Evolutionary conservation across 2,888 invertebrate genomes (phyloP).

Genomic region (Drosophila prostipennis): DNA sequence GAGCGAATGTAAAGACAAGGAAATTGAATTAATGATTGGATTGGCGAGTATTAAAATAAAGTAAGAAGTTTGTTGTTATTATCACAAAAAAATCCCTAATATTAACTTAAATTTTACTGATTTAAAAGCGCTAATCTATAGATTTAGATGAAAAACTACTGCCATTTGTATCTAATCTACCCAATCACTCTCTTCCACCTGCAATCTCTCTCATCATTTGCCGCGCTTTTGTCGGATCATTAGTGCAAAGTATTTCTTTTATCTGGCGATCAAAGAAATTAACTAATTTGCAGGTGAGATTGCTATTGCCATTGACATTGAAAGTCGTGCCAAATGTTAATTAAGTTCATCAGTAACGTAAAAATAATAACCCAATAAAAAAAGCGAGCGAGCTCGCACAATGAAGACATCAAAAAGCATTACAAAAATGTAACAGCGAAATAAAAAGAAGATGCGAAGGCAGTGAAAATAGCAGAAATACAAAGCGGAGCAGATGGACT

Average conservation of each 20-base stretch:
- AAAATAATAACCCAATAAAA: conserved; percentile 35
- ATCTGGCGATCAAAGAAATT: conserved; percentile 51
- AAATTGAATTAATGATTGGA: conserved; percentile 6
- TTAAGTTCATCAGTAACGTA: conserved; percentile 65
- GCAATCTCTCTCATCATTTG: conserved; percentile 28
- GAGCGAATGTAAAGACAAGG: conserved; percentile 2
- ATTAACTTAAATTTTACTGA: too few relatives aligned
- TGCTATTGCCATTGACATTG: conserved; percentile 71
- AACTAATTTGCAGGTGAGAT: conserved; percentile 60
- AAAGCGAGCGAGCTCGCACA: conserved; percentile 24
- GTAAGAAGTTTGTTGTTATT: neutral
- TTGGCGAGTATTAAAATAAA: neutral
- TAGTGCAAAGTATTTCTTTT: conserved; percentile 32
- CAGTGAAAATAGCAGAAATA: conserved; percentile 53
- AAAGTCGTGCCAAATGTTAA: conserved; percentile 73
- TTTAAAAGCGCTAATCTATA: too few relatives aligned
- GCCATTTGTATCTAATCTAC: conserved; percentile 24
- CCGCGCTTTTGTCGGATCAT: conserved; percentile 40
- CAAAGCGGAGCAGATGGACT: conserved; percentile 28
- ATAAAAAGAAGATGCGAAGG: conserved; percentile 58
- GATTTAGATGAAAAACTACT: neutral
- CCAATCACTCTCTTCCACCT: conserved; percentile 29
- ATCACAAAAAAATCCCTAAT: neutral
- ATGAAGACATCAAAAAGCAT: conserved; percentile 62
- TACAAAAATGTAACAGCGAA: conserved; percentile 36